Evolutionary conservation across 2,797 vertebrate genomes (phyloP).

Genomic region (Podargus strigoides): DNA sequence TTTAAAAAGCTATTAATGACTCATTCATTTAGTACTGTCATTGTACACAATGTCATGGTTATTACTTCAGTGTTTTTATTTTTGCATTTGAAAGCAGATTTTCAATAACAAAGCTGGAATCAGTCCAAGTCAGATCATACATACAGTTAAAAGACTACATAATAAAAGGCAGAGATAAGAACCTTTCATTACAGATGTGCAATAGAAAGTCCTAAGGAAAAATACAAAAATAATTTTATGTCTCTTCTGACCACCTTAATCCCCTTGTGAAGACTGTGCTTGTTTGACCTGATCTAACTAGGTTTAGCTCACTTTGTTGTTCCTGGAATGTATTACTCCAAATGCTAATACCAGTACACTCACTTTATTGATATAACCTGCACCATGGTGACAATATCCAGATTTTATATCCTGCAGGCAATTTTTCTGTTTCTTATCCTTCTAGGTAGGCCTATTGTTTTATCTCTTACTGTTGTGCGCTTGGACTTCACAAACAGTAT

Average conservation of each 20-base stretch:
- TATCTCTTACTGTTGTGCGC: neutral
- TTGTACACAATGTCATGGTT: neutral
- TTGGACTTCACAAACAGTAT: neutral
- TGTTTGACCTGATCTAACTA: conserved; percentile 44
- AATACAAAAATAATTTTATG: conserved; percentile 46
- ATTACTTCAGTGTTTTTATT: neutral
- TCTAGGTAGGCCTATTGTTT: neutral
- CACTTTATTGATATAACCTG: neutral
- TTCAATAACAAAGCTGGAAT: conserved; percentile 39
- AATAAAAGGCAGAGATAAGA: conserved; percentile 43
- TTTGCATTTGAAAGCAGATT: conserved; percentile 36
- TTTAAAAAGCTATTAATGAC: neutral
- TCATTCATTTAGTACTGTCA: neutral
- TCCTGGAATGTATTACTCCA: neutral
- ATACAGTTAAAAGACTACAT: neutral
- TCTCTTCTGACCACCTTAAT: conserved; percentile 27
- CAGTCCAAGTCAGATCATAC: neutral
- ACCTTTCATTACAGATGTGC: conserved; percentile 27
- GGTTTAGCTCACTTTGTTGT: conserved; percentile 43
- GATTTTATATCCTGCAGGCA: neutral
- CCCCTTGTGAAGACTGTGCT: neutral
- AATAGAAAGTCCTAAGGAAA: conserved; percentile 16
- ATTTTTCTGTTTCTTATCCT: neutral
- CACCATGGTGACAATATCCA: neutral
- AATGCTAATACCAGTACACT: neutral